These are phyloP conservation scores for Phortica okadai DNA, from an alignment of 2,888 invertebrate genomes.

Conservation along the genomic window DNA sequence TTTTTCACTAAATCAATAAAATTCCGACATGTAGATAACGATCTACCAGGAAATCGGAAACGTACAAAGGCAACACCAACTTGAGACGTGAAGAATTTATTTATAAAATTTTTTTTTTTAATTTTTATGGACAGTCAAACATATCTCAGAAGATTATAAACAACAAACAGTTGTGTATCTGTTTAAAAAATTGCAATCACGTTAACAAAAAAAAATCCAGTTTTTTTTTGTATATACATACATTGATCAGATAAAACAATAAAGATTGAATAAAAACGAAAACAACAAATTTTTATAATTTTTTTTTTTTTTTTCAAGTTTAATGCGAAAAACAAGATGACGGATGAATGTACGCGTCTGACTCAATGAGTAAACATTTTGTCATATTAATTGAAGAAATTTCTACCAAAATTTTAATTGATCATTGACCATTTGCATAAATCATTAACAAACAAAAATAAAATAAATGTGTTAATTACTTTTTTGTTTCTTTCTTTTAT, in stretches of 20 bases:
- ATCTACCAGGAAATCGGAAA: not conserved
- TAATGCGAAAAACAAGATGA: too few species aligned
- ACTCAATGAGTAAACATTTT: not conserved
- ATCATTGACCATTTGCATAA: constrained; percentile 5
- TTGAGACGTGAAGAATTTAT: not conserved
- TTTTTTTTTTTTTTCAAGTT: too few species aligned
- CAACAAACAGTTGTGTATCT: not conserved
- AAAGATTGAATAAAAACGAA: not conserved
- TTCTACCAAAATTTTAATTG: not conserved
- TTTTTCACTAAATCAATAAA: not conserved
- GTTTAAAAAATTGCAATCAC: not conserved
- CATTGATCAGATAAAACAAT: not conserved
- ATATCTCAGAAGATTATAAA: not conserved
- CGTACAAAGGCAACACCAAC: not conserved
- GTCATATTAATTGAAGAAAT: constrained; percentile 4
- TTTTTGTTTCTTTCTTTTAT: not conserved
- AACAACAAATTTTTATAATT: not conserved
- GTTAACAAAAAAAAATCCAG: not conserved
- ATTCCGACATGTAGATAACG: not conserved
- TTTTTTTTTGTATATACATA: not conserved
- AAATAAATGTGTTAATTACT: not conserved
- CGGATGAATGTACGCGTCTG: too few species aligned
- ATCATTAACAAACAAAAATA: not conserved
- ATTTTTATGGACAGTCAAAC: not conserved
- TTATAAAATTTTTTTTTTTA: not conserved